Evolutionary conservation across 1,140 invertebrate genomes (phyloP).

Genomic region (Eupristina koningsbergeri): DNA sequence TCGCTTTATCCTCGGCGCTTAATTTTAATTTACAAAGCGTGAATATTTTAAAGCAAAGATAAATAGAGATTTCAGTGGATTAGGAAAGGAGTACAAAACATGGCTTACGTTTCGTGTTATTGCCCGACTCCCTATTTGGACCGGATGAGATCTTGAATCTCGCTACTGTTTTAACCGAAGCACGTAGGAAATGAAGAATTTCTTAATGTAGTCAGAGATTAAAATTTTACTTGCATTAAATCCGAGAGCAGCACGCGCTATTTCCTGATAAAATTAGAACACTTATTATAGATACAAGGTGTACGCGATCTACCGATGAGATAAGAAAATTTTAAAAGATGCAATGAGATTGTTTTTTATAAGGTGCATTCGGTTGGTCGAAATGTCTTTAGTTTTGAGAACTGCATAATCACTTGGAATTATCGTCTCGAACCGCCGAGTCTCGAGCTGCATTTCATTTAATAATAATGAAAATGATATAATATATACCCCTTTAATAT

Average conservation of each 20-base stretch:
- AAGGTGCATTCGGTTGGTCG: neutral
- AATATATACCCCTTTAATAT: no score
- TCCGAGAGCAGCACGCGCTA: neutral
- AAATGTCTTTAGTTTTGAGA: neutral
- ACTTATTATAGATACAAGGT: neutral
- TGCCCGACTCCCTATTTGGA: constrained; percentile 9
- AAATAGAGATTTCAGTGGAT: neutral
- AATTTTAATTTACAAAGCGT: no score
- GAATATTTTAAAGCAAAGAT: neutral
- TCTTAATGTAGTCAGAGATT: constrained; percentile 9
- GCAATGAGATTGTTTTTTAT: neutral
- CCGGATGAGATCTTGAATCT: neutral
- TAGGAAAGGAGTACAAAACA: neutral
- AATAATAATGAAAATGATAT: no score
- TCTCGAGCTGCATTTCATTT: no score
- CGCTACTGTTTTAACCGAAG: neutral
- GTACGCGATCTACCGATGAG: neutral
- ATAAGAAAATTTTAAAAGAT: neutral
- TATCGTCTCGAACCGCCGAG: neutral
- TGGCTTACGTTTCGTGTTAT: neutral
- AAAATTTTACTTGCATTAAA: constrained; percentile 1
- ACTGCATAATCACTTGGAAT: neutral
- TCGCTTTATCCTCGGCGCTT: no score
- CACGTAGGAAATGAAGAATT: neutral
- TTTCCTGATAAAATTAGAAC: constrained; percentile 5